Percentiles rank a stretch among this genome's conserved stretches.
Conservation (phyloP, 2,888 invertebrate species). For the Agonopterix heracliana region DNA sequence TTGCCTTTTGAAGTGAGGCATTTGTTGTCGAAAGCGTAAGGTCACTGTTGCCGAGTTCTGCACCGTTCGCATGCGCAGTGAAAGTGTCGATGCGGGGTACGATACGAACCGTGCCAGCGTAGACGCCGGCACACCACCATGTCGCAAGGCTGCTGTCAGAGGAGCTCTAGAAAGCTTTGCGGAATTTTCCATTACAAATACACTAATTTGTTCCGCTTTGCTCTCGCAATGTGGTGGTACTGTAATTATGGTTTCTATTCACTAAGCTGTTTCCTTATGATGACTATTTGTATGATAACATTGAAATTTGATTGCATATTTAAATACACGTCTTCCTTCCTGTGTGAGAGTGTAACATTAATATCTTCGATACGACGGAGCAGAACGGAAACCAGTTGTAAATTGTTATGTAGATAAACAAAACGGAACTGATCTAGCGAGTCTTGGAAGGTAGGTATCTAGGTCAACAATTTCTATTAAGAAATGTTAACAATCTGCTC, state of each 20-base stretch:
- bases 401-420: neutral
- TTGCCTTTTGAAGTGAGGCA: neutral
- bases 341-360: neutral
- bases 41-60: conserved; percentile 21
- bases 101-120: conserved; percentile 13
- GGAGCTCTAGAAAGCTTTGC: conserved; percentile 56
- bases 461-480: no score
- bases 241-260: conserved; percentile 5
- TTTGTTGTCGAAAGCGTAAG: conserved; percentile 30
- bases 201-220: conserved; percentile 27
- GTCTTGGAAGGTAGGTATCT: neutral
- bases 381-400: no score
- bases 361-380: no score
- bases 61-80: conserved; percentile 42
- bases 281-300: conserved; percentile 3
- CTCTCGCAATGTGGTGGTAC: conserved; percentile 19
- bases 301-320: neutral
- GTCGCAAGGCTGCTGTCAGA: conserved; percentile 46
- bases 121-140: conserved; percentile 23
- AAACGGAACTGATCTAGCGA: neutral
- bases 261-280: conserved; percentile 11
- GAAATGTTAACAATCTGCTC: no score
- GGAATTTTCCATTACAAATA: conserved; percentile 45
- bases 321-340: neutral
- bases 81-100: conserved; percentile 46